A percentile compares a stretch with the other conserved stretches of the same genome.
phyloP scores from a whole-genome alignment of 2,797 vertebrate species.

The Malacoctenus gilli region DNA sequence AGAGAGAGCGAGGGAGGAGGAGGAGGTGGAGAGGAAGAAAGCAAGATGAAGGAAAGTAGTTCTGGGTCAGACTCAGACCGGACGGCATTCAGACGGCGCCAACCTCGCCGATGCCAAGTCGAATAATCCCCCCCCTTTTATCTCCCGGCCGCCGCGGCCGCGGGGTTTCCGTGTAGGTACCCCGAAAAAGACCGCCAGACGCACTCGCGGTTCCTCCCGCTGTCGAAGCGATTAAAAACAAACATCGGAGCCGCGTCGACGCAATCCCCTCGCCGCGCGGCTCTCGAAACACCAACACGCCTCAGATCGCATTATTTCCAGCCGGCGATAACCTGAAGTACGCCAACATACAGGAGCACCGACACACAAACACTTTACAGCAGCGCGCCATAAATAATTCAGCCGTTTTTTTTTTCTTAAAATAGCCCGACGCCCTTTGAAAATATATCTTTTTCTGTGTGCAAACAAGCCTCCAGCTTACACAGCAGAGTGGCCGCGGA shows the following conservation, averaged over 20 bases:
- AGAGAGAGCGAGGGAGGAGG: slow-evolving; percentile 11
- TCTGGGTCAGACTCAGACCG: slow-evolving; percentile 63
- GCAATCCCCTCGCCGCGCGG: slow-evolving; percentile 13
- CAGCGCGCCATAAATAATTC: slow-evolving; percentile 67
- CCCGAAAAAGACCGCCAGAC: slow-evolving; percentile 23
- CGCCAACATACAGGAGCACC: slow-evolving; percentile 8
- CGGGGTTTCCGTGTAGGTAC: slow-evolving; percentile 45
- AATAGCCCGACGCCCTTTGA: slow-evolving; percentile 65
- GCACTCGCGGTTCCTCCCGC: slow-evolving; percentile 15
- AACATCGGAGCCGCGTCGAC: slow-evolving; percentile 23
- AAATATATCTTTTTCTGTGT: slow-evolving; percentile 59
- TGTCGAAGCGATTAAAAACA: slow-evolving; percentile 20
- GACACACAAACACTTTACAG: slow-evolving; percentile 29
- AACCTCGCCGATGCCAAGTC: slow-evolving; percentile 49
- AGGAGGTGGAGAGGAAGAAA: slow-evolving; percentile 34
- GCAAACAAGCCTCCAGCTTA: slow-evolving; percentile 59
- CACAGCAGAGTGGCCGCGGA: slow-evolving; percentile 56
- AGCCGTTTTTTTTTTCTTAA: slow-evolving; percentile 62
- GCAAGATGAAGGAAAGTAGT: slow-evolving; percentile 56
- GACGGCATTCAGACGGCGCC: slow-evolving; percentile 39
- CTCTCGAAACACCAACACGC: slow-evolving; percentile 1
- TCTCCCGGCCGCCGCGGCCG: slow-evolving; percentile 49
- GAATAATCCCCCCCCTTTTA: slow-evolving; percentile 67
- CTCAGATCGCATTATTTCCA: slow-evolving; percentile 9
- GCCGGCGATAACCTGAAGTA: background rate